Evolutionary conservation across 23 tunicate genomes (phyloP).

Genomic region (Halocynthia aurantium): DNA sequence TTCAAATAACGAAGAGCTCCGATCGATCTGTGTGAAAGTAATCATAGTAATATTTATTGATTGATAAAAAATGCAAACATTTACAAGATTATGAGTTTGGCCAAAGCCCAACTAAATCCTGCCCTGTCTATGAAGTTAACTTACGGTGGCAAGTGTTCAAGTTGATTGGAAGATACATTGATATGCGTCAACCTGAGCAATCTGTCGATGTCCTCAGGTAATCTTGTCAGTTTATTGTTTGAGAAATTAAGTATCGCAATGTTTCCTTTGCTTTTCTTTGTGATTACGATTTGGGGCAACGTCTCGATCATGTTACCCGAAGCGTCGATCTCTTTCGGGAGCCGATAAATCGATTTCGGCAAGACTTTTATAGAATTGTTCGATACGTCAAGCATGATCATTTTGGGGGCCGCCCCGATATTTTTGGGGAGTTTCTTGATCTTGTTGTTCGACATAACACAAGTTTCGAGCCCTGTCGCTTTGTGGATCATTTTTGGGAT

Average conservation of each 20-base stretch:
- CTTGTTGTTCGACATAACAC: slow-evolving; percentile 70
- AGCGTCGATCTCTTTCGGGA: slow-evolving; percentile 69
- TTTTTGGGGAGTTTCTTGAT: slow-evolving; percentile 85
- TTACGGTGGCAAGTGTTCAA: slow-evolving; percentile 39
- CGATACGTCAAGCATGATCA: slow-evolving; percentile 76
- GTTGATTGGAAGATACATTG: slow-evolving; percentile 45
- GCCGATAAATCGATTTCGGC: slow-evolving; percentile 87
- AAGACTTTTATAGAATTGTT: slow-evolving; percentile 64
- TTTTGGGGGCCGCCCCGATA: slow-evolving; percentile 74
- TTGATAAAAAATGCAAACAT: no score
- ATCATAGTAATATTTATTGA: no score
- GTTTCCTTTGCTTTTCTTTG: slow-evolving; percentile 79
- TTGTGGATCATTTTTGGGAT: slow-evolving; percentile 79
- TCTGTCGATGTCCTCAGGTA: slow-evolving; percentile 74
- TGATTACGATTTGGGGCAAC: slow-evolving; percentile 64
- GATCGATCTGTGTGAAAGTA: slow-evolving; percentile 33
- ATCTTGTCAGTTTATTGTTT: slow-evolving; percentile 43
- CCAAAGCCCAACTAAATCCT: no score
- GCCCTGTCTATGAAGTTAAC: background rate
- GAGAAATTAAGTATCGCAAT: slow-evolving; percentile 64
- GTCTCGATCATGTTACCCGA: slow-evolving; percentile 73
- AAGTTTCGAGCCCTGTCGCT: slow-evolving; percentile 79
- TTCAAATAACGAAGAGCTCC: slow-evolving; percentile 62
- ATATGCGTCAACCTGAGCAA: slow-evolving; percentile 50
- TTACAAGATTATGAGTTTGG: no score